Conservation (phyloP, 1,140 invertebrate species). For the Zaprionus kolodkinae region DNA sequence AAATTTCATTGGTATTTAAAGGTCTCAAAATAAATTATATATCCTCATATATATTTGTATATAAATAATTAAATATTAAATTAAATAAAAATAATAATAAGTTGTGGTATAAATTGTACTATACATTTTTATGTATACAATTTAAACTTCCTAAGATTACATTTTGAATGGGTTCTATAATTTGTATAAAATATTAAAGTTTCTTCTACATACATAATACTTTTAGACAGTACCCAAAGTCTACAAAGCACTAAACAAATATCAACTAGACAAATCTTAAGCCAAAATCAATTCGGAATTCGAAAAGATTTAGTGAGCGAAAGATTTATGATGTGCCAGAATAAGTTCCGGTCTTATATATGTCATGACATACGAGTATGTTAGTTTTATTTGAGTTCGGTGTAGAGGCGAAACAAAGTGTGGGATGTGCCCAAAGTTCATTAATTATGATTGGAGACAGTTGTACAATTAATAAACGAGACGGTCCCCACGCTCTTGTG, state of each 20-base stretch:
- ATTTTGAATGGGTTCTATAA: not conserved
- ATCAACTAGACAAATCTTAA: not conserved
- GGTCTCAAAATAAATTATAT: too few species aligned
- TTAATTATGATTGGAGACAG: slow-evolving; percentile 82
- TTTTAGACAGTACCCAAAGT: not conserved
- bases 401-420: not conserved
- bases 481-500: slow-evolving; percentile 30
- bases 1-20: too few species aligned
- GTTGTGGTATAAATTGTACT: too few species aligned
- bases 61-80: too few species aligned
- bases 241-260: not conserved
- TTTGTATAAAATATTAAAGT: not conserved
- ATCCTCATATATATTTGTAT: too few species aligned
- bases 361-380: slow-evolving; percentile 29
- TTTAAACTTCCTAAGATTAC: too few species aligned
- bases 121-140: too few species aligned
- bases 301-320: slow-evolving; percentile 56
- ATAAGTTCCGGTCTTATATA: slow-evolving; percentile 69
- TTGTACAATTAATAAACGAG: slow-evolving; percentile 79
- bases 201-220: not conserved
- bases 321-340: slow-evolving; percentile 78
- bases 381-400: slow-evolving; percentile 58
- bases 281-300: slow-evolving; percentile 3
- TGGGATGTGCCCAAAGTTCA: slow-evolving; percentile 74
- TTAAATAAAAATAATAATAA: too few species aligned